A percentile compares a stretch with the other conserved stretches of the same genome.
These are phyloP conservation scores for Microtus richardsoni DNA, from an alignment of 2,113 vertebrate genomes.

Conservation along the genomic window DNA sequence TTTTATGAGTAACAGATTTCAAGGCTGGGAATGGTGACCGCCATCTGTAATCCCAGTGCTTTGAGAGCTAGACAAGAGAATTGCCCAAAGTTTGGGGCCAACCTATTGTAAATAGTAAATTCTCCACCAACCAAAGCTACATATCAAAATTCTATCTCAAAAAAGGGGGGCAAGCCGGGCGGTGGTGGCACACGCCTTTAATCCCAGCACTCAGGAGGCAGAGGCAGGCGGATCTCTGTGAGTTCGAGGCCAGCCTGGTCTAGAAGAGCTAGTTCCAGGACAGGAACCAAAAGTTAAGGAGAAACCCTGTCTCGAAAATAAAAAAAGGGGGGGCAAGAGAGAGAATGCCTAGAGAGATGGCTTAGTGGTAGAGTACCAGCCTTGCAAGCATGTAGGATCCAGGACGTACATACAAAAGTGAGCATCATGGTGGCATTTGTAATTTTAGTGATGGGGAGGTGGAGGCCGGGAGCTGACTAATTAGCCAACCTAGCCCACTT, in stretches of 20 bases:
- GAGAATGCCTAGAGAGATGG: no score
- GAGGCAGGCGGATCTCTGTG: no score
- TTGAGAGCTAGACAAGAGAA: neutral
- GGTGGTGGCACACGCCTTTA: no score
- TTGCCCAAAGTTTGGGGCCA: neutral
- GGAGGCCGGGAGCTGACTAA: neutral
- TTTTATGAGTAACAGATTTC: neutral
- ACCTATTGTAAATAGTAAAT: neutral
- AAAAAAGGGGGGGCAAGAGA: neutral
- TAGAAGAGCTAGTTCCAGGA: no score
- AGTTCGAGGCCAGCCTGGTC: no score
- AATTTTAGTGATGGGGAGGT: neutral
- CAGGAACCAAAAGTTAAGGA: no score
- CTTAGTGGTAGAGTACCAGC: neutral
- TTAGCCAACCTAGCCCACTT: neutral
- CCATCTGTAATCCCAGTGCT: neutral
- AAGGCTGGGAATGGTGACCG: neutral
- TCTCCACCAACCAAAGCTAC: neutral
- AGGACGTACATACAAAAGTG: neutral
- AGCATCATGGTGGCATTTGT: neutral
- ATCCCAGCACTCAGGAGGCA: no score
- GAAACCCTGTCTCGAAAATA: no score
- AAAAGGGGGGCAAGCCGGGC: neutral
- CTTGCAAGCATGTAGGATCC: neutral
- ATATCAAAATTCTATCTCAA: neutral